Base-by-base conservation (phyloP, 2,797 vertebrate species). In the Sebastes wilsoni region DNA sequence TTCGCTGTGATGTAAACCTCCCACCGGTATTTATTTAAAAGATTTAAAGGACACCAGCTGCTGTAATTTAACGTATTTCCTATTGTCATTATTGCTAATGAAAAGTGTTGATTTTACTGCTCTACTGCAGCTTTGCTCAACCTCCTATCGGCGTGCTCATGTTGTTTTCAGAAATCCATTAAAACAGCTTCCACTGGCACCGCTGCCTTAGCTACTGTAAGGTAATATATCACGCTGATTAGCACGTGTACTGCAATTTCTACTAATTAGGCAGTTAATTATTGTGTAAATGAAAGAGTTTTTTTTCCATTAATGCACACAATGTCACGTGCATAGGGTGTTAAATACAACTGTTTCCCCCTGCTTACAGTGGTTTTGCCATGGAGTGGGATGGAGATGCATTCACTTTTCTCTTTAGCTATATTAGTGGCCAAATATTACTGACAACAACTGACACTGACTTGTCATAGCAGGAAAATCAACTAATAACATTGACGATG, bases 161-260 rank as follows among this genome's bases (percentile, higher is more conserved):
- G 62, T 82, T 77, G 84, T 78, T 84, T 72, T 75, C 13, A 74
- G 27, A 84, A 82, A 82, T 46, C 77, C 70, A 88, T 82, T 82
- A 75, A 75, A 84, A 75, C 58, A 78, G 83, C 78, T 75, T 42
- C 27, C 71, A 46, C 34, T 52, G 62, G 73, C 71, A 58, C 66
- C 3, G 23, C 74, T 58, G 66, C 55, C 69, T 72, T 14, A 22
- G 23, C 70, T 77, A 36, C 3, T 66, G 36, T 42, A 66, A 84
- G 80, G 38, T 25, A 28, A 82, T 78, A 55, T 8, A 66, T 81
- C 38, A 76, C 6, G 68, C 75, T 61, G 80, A 81, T 77, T 69
- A 42, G 65, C 36, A 32, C 60, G 22, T 9, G 58, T 32, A 76
- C 58, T 55, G 22, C 25, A 49, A 30, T 70, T 80, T 80, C 60